Conservation (phyloP, 35 echinoderm and acorn worm species). For the Patiria miniata region DNA sequence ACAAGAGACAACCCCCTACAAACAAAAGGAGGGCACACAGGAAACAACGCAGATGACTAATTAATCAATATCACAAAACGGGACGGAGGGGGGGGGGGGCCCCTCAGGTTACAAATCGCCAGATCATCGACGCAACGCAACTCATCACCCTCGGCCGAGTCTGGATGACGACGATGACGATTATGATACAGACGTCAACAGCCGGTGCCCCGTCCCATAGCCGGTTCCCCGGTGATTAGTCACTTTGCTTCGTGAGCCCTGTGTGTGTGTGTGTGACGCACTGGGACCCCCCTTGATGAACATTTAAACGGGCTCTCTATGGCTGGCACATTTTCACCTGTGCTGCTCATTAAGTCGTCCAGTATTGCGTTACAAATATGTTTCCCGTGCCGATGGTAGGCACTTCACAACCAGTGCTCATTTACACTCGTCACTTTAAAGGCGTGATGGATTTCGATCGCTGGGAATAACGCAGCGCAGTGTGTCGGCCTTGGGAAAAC, state of each 20-base stretch:
- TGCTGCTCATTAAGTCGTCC: background rate
- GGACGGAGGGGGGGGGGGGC: too few species aligned
- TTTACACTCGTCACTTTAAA: too few species aligned
- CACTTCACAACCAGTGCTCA: background rate
- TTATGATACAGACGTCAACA: slow-evolving; percentile 30
- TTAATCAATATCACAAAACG: slow-evolving; percentile 25
- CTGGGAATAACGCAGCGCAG: too few species aligned
- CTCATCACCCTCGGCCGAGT: background rate
- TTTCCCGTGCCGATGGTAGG: background rate
- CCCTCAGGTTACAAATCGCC: slow-evolving; percentile 8
- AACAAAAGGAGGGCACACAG: slow-evolving; percentile 20
- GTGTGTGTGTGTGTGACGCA: too few species aligned
- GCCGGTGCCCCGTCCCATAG: background rate
- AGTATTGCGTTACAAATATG: slow-evolving; percentile 24
- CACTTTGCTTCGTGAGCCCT: background rate
- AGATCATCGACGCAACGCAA: slow-evolving; percentile 2
- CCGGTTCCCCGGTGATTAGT: slow-evolving; percentile 12
- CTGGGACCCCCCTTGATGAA: too few species aligned
- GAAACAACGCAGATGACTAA: slow-evolving; percentile 5
- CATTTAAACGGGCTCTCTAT: too few species aligned
- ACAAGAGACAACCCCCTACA: background rate
- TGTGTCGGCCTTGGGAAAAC: too few species aligned
- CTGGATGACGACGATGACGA: too few species aligned
- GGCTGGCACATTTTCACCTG: too few species aligned
- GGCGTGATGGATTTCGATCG: too few species aligned